Evolutionary conservation across 1,140 invertebrate genomes (phyloP), one percentile per base, ranked within the genome.

Genomic region (Hirudo medicinalis): DNA sequence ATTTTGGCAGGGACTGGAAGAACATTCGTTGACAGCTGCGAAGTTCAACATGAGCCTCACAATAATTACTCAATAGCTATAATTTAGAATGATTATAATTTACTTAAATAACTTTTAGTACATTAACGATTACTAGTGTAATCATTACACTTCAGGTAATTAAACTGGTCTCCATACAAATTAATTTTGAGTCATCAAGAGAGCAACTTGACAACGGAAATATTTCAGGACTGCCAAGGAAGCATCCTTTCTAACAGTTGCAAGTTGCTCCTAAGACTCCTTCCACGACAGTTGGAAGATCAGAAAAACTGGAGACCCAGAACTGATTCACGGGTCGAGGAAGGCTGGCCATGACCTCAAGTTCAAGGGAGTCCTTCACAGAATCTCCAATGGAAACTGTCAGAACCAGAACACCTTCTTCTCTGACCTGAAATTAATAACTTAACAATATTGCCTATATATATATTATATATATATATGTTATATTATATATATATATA

Each of bases 341-440:
- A 17, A 27, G 53, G 40, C 73, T 74, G 15, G 73, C 66, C 29
- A 74, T 68, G 54, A 55, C 73, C 60, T 74, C 73, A 29, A 74
- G 9, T 29, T 74, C 73, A n/a, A 17, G 11, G 9, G 69, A 70
- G 9, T 19, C n/a, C 19, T 9, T n/a, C 69, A 70, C 11, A 0
- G 8, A 36, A 25, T n/a, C n/a, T 32, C 53, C 69, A 20, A 70
- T 32, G n/a, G 29, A 15, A 6, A 70, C 69, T 25, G 49, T 49
- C 36, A 70, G 40, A 19, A 70, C 49, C 25, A 49, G n/a, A 19
- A 54, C 25, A 8, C 69, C 69, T 25, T 36, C 40, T 25, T 53
- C n/a, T 25, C 69, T 36, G 9, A 63, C 22, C 57, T 63, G 57
- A 2, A 3, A 15, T 13, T 13, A 15, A 63, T 63, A 9, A 57